phyloP scores from a whole-genome alignment of 2,113 vertebrate genomes.

The Dicentrarchus labrax region DNA sequence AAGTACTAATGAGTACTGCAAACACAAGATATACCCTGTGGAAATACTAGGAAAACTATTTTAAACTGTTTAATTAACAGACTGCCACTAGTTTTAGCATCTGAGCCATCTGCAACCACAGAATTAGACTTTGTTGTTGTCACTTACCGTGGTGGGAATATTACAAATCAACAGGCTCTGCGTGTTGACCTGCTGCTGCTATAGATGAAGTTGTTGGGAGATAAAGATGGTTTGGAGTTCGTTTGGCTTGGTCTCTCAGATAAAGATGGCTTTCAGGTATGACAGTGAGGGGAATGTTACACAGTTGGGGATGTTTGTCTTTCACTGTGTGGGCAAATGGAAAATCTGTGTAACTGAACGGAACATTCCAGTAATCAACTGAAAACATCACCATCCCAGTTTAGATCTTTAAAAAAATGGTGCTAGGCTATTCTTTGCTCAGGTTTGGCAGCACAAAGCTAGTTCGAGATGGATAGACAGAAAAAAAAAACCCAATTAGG shows the following conservation, averaged over 20 bases:
- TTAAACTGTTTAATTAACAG: conserved; percentile 34
- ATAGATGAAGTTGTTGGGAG: conserved; percentile 10
- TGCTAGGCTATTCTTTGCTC: not conserved
- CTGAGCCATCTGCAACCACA: conserved; percentile 4
- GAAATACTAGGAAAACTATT: conserved; percentile 10
- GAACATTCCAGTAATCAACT: conserved; percentile 61
- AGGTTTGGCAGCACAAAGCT: not conserved
- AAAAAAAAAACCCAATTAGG: not conserved
- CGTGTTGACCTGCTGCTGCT: conserved; percentile 46
- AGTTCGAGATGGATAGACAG: not conserved
- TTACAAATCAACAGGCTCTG: conserved; percentile 35
- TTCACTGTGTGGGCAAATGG: conserved; percentile 74
- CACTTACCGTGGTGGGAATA: conserved; percentile 55
- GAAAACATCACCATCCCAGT: conserved; percentile 22
- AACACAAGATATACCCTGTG: not conserved
- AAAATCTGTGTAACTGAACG: conserved; percentile 66
- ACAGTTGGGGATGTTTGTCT: conserved; percentile 62
- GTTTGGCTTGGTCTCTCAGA: conserved; percentile 27
- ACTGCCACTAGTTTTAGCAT: not conserved
- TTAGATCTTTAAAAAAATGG: conserved; percentile 6
- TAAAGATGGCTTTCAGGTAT: conserved; percentile 25
- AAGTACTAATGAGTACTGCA: conserved; percentile 18
- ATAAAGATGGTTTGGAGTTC: conserved; percentile 27
- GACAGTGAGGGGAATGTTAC: conserved; percentile 40
- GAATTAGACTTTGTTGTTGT: conserved; percentile 54